Base-by-base conservation (phyloP, 2,797 vertebrate species). In the Adelosebastes latens region DNA sequence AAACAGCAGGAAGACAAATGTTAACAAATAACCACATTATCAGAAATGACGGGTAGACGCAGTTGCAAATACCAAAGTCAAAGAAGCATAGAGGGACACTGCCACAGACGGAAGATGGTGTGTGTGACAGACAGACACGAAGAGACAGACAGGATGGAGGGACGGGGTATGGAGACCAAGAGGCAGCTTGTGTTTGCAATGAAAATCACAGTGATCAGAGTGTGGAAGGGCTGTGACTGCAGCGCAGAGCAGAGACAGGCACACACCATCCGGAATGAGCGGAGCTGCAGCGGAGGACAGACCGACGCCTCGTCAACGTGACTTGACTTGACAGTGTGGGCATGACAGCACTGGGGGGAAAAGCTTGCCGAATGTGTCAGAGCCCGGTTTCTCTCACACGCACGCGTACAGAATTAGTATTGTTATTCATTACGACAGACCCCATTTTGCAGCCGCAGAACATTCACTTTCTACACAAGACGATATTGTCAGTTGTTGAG, bases 241-340 rank as follows among this genome's bases (percentile, higher is more conserved):
- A 81, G 66, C 72, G 42, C 56, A 79, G 66, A 75, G 42, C 56
- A 66, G 13, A 39, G 32, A 16, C 65, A 61, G 16, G 18, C n/a
- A 67, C 74, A 75, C 55, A n/a, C 77, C 52, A 36, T 74, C 32
- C 36, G 25, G 61, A 80, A 73, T 34, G 24, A 81, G 55, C 10
- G 31, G 56, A 72, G 85, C 83, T 79, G 77, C 82, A 75, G 76
- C 0, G 16, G 83, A 87, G 75, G 75, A 84, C 27, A 36, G 75
- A 29, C 61, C 20, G 53, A 77, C 25, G 84, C 79, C 74, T 86
- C 63, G 39, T 89, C 77, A 81, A 84, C 72, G 69, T 90, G 90
- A 93, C 87, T 85, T 70, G 85, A 92, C 91, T 89, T 90, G 90
- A 91, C 86, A 91, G 81, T 73, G 90, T 79, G 82, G 74, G 81